A percentile compares a stretch with the other conserved stretches of the same genome.
These are phyloP conservation scores for Cerastis rubricosa DNA, from an alignment of 2,888 invertebrate genomes.

Conservation along the genomic window DNA sequence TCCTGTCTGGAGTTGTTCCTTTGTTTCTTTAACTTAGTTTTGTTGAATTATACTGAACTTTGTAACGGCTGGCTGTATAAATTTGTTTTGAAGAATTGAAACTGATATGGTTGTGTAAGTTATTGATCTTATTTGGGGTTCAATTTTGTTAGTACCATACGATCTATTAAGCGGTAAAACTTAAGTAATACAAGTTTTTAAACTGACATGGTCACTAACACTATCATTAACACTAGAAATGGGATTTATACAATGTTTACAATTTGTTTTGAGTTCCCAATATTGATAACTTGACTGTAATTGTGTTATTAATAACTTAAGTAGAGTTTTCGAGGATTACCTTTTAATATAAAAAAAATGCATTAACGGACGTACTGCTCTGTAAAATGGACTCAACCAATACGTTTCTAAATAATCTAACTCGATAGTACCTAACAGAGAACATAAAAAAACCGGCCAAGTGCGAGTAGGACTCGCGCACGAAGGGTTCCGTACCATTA, in stretches of 20 bases:
- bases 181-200: neutral
- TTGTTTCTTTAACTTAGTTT: slow-evolving; percentile 54
- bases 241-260: too few species aligned
- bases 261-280: too few species aligned
- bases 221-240: too few species aligned
- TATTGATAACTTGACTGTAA: too few species aligned
- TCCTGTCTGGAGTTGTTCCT: slow-evolving; percentile 44
- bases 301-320: neutral
- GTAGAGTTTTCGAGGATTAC: neutral
- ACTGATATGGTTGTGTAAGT: slow-evolving; percentile 16
- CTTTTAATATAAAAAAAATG: neutral
- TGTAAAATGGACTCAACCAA: neutral
- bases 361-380: too few species aligned
- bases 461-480: too few species aligned
- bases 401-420: neutral
- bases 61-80: neutral
- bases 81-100: slow-evolving; percentile 36
- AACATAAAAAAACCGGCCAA: too few species aligned
- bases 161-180: neutral
- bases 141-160: neutral
- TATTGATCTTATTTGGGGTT: neutral
- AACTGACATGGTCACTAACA: too few species aligned
- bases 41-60: slow-evolving; percentile 29
- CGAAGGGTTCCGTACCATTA: too few species aligned
- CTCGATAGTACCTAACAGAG: neutral